Percentiles rank a stretch among this genome's conserved stretches.
Conservation (phyloP, 2,113 vertebrate species). For the Oryzias woworae region DNA sequence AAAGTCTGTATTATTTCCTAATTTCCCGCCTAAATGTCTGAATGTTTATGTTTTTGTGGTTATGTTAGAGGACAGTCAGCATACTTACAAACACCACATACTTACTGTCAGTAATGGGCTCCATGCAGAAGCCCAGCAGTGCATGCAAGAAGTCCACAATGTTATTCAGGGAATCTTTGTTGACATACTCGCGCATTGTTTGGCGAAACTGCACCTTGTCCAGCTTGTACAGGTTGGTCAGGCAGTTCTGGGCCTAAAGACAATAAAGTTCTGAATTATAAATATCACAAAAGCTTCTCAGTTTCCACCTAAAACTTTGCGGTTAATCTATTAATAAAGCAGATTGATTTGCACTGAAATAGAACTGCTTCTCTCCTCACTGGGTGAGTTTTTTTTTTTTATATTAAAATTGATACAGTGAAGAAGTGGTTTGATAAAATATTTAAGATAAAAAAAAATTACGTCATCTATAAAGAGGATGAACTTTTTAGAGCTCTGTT, state of each 20-base stretch:
- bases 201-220: constrained; percentile 97
- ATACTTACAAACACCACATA: constrained; percentile 23
- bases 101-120: constrained; percentile 98
- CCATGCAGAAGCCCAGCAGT: constrained; percentile 98
- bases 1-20: neutral
- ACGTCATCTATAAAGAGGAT: no score
- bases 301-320: neutral
- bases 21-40: neutral
- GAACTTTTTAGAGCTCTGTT: no score
- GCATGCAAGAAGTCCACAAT: constrained; percentile 99
- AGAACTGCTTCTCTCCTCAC: neutral
- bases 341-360: constrained; percentile 7
- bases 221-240: constrained; percentile 95
- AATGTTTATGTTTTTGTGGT: neutral
- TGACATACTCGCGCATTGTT: constrained; percentile 97
- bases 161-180: constrained; percentile 98
- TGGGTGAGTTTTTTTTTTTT: neutral
- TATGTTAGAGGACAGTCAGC: constrained; percentile 1
- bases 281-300: neutral
- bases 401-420: no score
- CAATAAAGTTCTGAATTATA: neutral
- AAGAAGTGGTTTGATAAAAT: no score
- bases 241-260: constrained; percentile 91
- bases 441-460: no score
- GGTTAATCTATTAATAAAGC: neutral